phyloP scores from a whole-genome alignment of 2,888 invertebrate genomes.

The Sympetrum striolatum region DNA sequence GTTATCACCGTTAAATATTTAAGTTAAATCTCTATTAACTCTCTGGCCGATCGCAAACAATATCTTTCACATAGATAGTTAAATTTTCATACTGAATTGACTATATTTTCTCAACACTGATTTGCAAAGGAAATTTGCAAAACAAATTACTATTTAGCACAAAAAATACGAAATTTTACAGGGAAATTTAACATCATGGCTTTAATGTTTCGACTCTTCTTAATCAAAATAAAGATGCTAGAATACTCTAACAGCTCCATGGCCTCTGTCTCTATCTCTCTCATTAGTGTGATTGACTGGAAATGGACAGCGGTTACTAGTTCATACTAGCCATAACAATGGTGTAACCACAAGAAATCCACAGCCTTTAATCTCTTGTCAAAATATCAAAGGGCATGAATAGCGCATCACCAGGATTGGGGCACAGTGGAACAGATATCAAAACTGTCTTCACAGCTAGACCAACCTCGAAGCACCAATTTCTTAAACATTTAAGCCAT shows the following conservation, averaged over 20 bases:
- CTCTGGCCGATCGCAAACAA: conserved; percentile 29
- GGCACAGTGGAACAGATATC: conserved; percentile 42
- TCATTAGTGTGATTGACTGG: conserved; percentile 41
- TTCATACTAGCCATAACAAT: conserved; percentile 37
- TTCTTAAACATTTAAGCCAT: conserved; percentile 28
- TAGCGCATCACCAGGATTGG: conserved; percentile 38
- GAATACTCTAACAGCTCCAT: conserved; percentile 38
- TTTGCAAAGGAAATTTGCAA: conserved; percentile 13
- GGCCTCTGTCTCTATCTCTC: conserved; percentile 41
- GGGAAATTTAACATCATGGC: conserved; percentile 22
- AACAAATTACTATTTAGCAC: conserved; percentile 29
- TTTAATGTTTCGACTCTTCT: conserved; percentile 31
- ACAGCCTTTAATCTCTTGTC: conserved; percentile 42
- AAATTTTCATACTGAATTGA: conserved; percentile 5
- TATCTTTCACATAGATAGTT: background rate
- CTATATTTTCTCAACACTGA: conserved; percentile 10
- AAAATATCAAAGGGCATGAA: conserved; percentile 40
- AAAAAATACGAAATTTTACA: conserved; percentile 31
- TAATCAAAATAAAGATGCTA: conserved; percentile 37
- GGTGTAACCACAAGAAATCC: conserved; percentile 40
- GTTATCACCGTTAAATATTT: conserved; percentile 34
- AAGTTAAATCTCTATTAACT: conserved; percentile 25
- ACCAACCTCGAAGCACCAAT: conserved; percentile 33
- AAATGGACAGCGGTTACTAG: conserved; percentile 42
- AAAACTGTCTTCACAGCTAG: conserved; percentile 31